Evolutionary conservation across 2,797 vertebrate species (phyloP).

Genomic region (Lindbergichthys nudifrons): DNA sequence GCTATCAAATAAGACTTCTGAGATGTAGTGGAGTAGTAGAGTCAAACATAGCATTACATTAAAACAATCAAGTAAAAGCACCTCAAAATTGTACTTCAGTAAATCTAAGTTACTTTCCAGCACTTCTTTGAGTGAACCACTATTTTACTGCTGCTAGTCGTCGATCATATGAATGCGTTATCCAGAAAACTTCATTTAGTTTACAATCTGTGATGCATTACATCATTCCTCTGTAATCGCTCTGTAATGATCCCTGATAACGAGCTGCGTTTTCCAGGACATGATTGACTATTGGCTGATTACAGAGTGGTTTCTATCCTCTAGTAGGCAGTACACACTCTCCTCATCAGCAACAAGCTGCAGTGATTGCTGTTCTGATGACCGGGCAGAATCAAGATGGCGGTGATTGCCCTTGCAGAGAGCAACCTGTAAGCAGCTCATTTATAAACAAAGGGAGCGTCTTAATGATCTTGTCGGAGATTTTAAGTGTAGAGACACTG

Average conservation of each 20-base stretch:
- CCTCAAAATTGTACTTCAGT: no score
- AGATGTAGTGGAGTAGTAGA: no score
- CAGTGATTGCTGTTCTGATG: constrained; percentile 48
- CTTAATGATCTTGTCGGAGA: constrained; percentile 5
- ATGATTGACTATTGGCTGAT: constrained; percentile 61
- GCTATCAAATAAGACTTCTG: no score
- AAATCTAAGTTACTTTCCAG: no score
- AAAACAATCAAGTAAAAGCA: no score
- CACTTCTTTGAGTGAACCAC: neutral
- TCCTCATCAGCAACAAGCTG: constrained; percentile 39
- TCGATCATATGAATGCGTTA: constrained; percentile 22
- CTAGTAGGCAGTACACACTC: constrained; percentile 32
- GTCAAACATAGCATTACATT: no score
- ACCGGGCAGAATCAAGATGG: constrained; percentile 12
- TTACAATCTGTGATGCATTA: constrained; percentile 38
- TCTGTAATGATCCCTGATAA: constrained; percentile 49
- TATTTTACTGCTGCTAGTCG: neutral
- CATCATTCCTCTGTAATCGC: constrained; percentile 35
- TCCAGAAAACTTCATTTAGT: constrained; percentile 25
- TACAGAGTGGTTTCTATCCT: constrained; percentile 47
- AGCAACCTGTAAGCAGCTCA: constrained; percentile 18
- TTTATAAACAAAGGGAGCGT: constrained; percentile 10
- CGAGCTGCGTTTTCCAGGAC: constrained; percentile 40
- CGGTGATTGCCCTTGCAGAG: constrained; percentile 43
- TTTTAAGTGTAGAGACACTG: neutral